Conservation (phyloP, 2,888 invertebrate species). For the Caenorhabditis afra region DNA sequence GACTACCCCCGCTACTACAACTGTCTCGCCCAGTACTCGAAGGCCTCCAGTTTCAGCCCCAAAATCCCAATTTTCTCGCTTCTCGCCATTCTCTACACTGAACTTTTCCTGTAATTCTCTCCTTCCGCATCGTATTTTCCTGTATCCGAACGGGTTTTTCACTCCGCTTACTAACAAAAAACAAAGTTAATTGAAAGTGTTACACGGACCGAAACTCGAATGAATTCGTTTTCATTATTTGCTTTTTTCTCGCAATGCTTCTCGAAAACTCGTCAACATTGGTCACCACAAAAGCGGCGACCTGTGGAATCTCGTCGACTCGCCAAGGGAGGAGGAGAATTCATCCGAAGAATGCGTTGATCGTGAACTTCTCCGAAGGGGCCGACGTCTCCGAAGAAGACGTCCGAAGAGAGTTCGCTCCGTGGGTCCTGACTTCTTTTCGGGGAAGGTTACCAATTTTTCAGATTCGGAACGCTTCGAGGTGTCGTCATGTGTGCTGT, state of each 20-base stretch:
- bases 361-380: constrained; percentile 38
- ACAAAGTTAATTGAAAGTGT: constrained; percentile 4
- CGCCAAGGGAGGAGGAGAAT: constrained; percentile 3
- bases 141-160: constrained; percentile 14
- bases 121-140: background rate
- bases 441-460: background rate
- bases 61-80: constrained; percentile 47
- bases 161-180: constrained; percentile 8
- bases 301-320: constrained; percentile 1
- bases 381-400: constrained; percentile 15
- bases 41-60: background rate
- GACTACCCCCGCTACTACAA: constrained; percentile 70
- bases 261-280: background rate
- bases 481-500: constrained; percentile 30
- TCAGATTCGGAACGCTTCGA: constrained; percentile 30
- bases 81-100: constrained; percentile 45
- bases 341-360: constrained; percentile 28
- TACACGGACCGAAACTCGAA: background rate
- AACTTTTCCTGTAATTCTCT: constrained; percentile 30
- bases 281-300: too few species aligned
- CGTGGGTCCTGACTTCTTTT: constrained; percentile 6
- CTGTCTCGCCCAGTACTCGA: constrained; percentile 61
- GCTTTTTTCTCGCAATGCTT: constrained; percentile 21
- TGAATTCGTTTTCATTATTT: constrained; percentile 40
- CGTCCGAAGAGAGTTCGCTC: constrained; percentile 20